Conservation (phyloP, 2,113 vertebrate species). For the Crotalus viridis region DNA sequence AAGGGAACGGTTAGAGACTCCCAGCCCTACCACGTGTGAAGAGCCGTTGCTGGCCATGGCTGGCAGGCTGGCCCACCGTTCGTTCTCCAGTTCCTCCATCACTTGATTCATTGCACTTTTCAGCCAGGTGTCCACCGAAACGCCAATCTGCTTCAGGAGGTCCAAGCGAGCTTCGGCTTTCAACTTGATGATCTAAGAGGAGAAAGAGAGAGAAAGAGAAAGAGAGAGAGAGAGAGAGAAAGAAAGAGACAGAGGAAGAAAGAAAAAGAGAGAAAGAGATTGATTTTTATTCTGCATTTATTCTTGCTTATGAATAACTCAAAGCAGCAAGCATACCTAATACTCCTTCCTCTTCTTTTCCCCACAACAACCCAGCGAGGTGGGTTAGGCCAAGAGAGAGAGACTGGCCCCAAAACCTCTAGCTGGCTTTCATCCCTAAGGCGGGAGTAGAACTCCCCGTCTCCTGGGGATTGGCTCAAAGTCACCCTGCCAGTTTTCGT, state of each 20-base stretch:
- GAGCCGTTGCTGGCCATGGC: slow-evolving; percentile 86
- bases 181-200: slow-evolving; percentile 85
- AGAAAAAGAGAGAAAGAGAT: too few species aligned
- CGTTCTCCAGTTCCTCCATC: slow-evolving; percentile 97
- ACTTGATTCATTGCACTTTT: slow-evolving; percentile 99
- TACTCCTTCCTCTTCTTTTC: too few species aligned
- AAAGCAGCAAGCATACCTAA: background rate
- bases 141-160: slow-evolving; percentile 90
- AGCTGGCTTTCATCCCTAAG: too few species aligned
- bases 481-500: too few species aligned
- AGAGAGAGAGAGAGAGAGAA: fast-evolving
- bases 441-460: too few species aligned
- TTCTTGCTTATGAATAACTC: background rate
- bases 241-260: fast-evolving
- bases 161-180: slow-evolving; percentile 95
- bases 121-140: slow-evolving; percentile 94
- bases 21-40: slow-evolving; percentile 79
- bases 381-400: too few species aligned
- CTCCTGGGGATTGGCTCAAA: too few species aligned
- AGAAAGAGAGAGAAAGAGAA: background rate
- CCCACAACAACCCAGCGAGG: too few species aligned
- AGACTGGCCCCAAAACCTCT: too few species aligned
- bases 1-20: fast-evolving
- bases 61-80: slow-evolving; percentile 87
- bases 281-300: background rate